Evolutionary conservation across 2,888 invertebrate genomes (phyloP).

Genomic region (Agonopterix alstromeriana): DNA sequence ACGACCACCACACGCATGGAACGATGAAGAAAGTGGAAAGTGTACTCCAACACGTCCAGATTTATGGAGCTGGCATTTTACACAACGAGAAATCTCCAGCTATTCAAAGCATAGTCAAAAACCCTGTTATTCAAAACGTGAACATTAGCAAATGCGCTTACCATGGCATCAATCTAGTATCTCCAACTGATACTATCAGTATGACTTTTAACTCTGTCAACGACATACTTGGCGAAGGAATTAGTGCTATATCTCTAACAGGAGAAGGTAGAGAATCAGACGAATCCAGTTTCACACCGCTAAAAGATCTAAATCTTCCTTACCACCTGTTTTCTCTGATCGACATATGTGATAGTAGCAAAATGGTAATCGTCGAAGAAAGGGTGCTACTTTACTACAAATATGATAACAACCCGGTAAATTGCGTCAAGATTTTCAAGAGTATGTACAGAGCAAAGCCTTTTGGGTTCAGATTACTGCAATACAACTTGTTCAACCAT

Average conservation of each 20-base stretch:
- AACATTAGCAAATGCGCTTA: constrained; percentile 90
- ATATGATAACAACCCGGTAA: constrained; percentile 96
- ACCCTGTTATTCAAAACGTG: constrained; percentile 88
- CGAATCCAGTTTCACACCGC: constrained; percentile 91
- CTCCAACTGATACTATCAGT: constrained; percentile 89
- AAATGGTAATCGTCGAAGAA: constrained; percentile 93
- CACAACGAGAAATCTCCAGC: constrained; percentile 97
- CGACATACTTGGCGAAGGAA: constrained; percentile 91
- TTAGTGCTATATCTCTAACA: constrained; percentile 92
- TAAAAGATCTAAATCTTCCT: constrained; percentile 88
- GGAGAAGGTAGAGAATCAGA: constrained; percentile 94
- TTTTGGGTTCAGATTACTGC: constrained; percentile 92
- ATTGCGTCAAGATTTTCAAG: constrained; percentile 97
- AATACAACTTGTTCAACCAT: constrained; percentile 94
- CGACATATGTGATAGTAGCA: constrained; percentile 97
- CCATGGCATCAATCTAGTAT: constrained; percentile 94
- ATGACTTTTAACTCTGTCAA: constrained; percentile 85
- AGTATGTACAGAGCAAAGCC: constrained; percentile 90
- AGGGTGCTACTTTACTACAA: constrained; percentile 95
- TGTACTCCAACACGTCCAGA: constrained; percentile 85
- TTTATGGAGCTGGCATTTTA: constrained; percentile 94
- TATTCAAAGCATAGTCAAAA: constrained; percentile 91
- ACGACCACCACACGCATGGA: constrained; percentile 87
- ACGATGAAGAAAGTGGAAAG: constrained; percentile 83
- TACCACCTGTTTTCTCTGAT: constrained; percentile 95